Evolutionary conservation across 2,797 vertebrate species (phyloP).

Genomic region (Platalea minor): DNA sequence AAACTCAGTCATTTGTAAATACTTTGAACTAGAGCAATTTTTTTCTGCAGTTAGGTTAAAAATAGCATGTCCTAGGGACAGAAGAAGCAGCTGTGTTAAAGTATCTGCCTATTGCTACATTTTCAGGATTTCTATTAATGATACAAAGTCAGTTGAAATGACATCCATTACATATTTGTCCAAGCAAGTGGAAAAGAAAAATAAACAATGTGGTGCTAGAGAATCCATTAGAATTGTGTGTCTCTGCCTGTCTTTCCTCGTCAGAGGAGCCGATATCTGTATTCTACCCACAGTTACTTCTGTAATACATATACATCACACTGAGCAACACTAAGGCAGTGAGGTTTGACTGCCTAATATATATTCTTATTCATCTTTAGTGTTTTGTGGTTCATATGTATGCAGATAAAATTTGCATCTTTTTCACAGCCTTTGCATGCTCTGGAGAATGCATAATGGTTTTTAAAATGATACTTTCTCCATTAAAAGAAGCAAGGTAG

Average conservation of each 20-base stretch:
- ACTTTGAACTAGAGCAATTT: conserved; percentile 27
- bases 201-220: conserved; percentile 4
- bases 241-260: not conserved
- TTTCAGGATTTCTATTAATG: conserved; percentile 47
- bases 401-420: not conserved
- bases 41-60: conserved; percentile 38
- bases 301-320: not conserved
- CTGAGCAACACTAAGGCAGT: not conserved
- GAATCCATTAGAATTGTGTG: not conserved
- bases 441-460: not conserved
- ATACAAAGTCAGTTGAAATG: conserved; percentile 26
- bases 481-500: not conserved
- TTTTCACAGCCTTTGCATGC: not conserved
- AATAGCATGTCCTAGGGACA: conserved; percentile 53
- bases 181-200: conserved; percentile 45
- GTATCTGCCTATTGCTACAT: conserved; percentile 10
- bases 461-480: not conserved
- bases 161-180: conserved; percentile 12
- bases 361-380: not conserved
- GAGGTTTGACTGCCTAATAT: not conserved
- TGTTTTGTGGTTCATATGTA: not conserved
- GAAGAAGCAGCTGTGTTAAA: conserved; percentile 58
- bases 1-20: conserved; percentile 51
- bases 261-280: not conserved
- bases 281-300: not conserved